A percentile compares a stretch with the other conserved stretches of the same genome.
Conservation (phyloP, 2,113 vertebrate species). For the Coryphaenoides rupestris region DNA sequence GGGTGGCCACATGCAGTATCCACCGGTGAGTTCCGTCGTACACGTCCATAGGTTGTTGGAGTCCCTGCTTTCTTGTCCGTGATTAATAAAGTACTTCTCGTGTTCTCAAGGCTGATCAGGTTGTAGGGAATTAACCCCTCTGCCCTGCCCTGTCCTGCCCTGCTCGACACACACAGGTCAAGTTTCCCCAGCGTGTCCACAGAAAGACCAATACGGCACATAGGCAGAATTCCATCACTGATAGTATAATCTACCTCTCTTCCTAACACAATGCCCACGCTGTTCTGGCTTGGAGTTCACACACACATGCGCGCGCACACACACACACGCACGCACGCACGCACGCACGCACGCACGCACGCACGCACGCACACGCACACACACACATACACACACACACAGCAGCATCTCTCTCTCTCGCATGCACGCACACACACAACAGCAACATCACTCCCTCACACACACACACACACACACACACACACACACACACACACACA, state of each 20-base stretch:
- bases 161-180: background rate
- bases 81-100: no score
- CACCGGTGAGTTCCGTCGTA: no score
- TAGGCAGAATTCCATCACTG: conserved; percentile 63
- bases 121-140: background rate
- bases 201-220: conserved; percentile 40
- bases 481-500: conserved; percentile 17
- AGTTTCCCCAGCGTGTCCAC: conserved; percentile 38
- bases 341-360: conserved; percentile 3
- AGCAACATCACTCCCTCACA: no score
- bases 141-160: no score
- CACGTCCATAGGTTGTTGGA: no score
- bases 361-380: no score
- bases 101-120: background rate
- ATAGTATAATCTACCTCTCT: conserved; percentile 59
- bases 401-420: conserved; percentile 9
- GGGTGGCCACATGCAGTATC: no score
- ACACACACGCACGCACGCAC: background rate
- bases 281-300: conserved; percentile 39
- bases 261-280: conserved; percentile 49
- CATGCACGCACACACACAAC: conserved; percentile 22
- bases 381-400: conserved; percentile 15
- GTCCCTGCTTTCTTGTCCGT: no score
- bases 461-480: background rate
- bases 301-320: conserved; percentile 3